These are phyloP conservation scores for Leguminivora glycinivorella DNA, from an alignment of 1,140 invertebrate species.

Conservation along the genomic window DNA sequence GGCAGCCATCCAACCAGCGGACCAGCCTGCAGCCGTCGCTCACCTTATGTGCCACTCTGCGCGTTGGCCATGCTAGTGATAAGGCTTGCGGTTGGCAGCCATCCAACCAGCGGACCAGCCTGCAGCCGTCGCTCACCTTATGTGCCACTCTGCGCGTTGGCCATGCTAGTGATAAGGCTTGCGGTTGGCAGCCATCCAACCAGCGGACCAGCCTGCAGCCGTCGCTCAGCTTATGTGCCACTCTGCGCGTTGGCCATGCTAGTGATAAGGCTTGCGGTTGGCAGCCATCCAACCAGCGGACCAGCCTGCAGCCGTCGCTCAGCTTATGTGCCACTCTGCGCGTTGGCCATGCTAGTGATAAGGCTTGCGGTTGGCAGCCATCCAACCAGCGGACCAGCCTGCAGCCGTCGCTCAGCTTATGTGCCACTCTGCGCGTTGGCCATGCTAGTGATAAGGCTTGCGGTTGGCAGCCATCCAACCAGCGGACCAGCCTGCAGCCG, in stretches of 20 bases:
- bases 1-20: constrained; percentile 32
- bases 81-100: constrained; percentile 28
- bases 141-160: neutral
- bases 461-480: constrained; percentile 32
- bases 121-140: constrained; percentile 34
- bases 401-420: constrained; percentile 34
- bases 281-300: constrained; percentile 31
- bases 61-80: neutral
- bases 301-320: constrained; percentile 33
- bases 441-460: neutral
- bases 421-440: neutral
- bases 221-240: constrained; percentile 31
- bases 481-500: too few species aligned
- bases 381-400: too few species aligned
- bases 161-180: neutral
- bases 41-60: constrained; percentile 29
- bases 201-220: too few species aligned
- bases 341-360: neutral
- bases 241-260: neutral
- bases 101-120: too few species aligned
- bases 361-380: constrained; percentile 27
- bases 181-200: constrained; percentile 31
- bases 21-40: too few species aligned
- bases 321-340: constrained; percentile 27
- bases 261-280: constrained; percentile 26